Evolutionary conservation across 2,797 vertebrate species (phyloP), one percentile per base, ranked within the genome.

Genomic region (Eutrigla gurnardus): DNA sequence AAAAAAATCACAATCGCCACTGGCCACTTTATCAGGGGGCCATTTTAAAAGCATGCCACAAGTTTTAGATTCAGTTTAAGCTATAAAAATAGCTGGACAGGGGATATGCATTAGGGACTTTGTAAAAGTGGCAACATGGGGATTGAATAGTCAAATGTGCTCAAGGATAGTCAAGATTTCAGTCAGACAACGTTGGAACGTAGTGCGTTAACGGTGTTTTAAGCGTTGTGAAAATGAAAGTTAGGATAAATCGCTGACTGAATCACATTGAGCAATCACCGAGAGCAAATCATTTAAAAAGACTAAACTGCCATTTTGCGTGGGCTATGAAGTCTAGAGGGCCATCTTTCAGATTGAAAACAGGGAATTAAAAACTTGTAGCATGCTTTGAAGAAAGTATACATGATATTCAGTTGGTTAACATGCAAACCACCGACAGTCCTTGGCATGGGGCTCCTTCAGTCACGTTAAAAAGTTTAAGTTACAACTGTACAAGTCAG

Each of bases 401-500:
- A 32, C 4, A 36, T 3, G 0, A 39, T 58, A 25, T 12, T 55
- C 54, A 72, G 55, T 6, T 65, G 25, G 35, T 65, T 7, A 59
- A 65, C 25, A 53, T 25, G 39, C 49, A 74, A 68, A 79, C 61
- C 43, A 53, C 52, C 0, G 13, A 57, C 33, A 47, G 37, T 59
- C 72, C 68, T 50, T 5, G 0, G 36, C 1, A 17, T 33, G 46
- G 33, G 3, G 33, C 64, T 45, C 13, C 43, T 54, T 55, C 47
- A 42, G 65, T 54, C 75, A 52, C 4, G 1, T 50, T 66, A 60
- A 82, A 78, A 74, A 53, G 6, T 11, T 81, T 79, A 86, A 85
- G 55, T 82, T 86, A 86, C 62, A 84, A 74, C 64, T 91, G 80
- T 90, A 89, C 86, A 92, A 82, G n/a, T 62, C 18, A 69, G 67